A percentile compares a stretch with the other conserved stretches of the same genome.
These are phyloP conservation scores for Agapornis canus DNA, from an alignment of 2,797 vertebrate species.

Conservation along the genomic window DNA sequence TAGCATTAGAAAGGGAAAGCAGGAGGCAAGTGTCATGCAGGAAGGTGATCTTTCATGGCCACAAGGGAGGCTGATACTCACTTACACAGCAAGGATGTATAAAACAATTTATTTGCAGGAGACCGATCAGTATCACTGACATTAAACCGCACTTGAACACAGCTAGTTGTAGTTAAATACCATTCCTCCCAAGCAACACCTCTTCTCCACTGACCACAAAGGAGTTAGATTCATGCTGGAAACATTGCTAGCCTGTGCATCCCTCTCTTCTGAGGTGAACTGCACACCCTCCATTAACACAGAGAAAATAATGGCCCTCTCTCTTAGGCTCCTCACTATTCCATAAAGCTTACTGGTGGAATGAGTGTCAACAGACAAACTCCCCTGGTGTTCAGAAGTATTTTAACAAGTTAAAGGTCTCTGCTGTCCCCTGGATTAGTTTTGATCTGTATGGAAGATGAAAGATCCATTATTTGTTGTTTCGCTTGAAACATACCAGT, in stretches of 20 bases:
- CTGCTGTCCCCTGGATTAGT: background rate
- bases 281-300: background rate
- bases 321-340: background rate
- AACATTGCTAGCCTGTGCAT: background rate
- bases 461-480: background rate
- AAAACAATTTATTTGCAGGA: background rate
- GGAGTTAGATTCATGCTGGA: background rate
- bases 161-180: background rate
- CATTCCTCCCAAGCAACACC: background rate
- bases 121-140: background rate
- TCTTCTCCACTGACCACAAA: background rate
- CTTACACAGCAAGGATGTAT: background rate
- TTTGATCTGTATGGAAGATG: background rate
- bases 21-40: background rate
- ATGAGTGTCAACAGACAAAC: background rate
- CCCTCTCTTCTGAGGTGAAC: background rate
- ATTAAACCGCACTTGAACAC: background rate
- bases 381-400: background rate
- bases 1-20: background rate
- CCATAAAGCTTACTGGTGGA: accelerated
- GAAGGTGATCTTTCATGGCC: background rate
- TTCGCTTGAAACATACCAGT: background rate
- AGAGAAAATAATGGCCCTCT: background rate
- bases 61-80: background rate
- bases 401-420: background rate